A percentile compares a stretch with the other conserved stretches of the same genome.
Conservation (phyloP, 64 coral and sea anemone species). For the Porites lutea region DNA sequence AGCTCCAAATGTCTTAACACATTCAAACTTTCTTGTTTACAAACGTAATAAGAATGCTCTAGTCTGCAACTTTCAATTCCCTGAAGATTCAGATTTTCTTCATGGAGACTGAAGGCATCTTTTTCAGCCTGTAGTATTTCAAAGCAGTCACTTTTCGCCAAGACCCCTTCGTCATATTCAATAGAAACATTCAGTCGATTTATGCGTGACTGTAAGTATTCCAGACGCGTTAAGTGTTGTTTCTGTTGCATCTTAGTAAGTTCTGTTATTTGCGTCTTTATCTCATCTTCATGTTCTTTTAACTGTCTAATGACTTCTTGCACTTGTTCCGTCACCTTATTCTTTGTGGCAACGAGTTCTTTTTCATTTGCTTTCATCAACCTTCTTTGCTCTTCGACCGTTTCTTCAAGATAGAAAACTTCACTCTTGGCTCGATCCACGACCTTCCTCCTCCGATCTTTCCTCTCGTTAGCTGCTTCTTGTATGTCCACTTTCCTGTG, state of each 20-base stretch:
- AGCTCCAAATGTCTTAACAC: background rate
- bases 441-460: background rate
- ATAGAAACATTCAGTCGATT: background rate
- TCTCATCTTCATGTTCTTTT: background rate
- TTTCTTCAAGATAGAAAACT: background rate
- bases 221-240: background rate
- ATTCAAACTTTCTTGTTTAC: background rate
- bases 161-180: background rate
- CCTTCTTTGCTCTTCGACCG: background rate
- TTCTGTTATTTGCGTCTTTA: background rate
- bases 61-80: background rate
- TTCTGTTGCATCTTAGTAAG: background rate
- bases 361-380: background rate
- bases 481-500: conserved; percentile 4
- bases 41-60: background rate
- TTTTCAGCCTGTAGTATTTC: conserved; percentile 3
- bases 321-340: background rate
- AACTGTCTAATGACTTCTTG: background rate
- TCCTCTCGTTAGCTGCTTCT: background rate
- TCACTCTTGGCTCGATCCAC: background rate
- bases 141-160: too few relatives aligned
- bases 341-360: background rate
- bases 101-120: too few relatives aligned
- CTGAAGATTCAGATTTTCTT: background rate
- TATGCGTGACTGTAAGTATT: background rate